Percentiles rank a stretch among this genome's conserved stretches.
Evolutionary conservation across 2,113 vertebrate genomes (phyloP).

Genomic region (Galbula dea): DNA sequence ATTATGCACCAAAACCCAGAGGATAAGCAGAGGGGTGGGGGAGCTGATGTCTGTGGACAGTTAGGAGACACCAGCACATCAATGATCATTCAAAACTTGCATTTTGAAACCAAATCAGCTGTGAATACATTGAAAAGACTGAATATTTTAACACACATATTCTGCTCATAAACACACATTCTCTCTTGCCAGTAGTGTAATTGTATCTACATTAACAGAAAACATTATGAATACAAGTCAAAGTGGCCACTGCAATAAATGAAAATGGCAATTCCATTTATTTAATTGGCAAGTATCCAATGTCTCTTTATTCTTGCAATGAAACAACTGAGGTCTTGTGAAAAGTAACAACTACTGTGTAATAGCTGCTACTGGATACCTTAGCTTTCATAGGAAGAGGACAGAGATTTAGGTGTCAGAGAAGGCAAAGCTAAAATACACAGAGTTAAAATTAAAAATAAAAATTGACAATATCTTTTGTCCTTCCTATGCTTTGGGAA

Average conservation of each 20-base stretch:
- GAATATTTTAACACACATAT: constrained; percentile 16
- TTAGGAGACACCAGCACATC: neutral
- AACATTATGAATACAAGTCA: constrained; percentile 30
- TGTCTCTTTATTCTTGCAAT: constrained; percentile 17
- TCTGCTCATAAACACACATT: neutral
- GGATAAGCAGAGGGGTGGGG: neutral
- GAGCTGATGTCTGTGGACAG: neutral
- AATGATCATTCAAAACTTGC: neutral
- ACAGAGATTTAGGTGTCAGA: neutral
- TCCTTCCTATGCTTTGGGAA: neutral
- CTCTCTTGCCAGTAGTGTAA: neutral
- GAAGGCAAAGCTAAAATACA: neutral
- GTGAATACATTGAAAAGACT: neutral
- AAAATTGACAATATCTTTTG: neutral
- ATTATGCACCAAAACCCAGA: constrained; percentile 21
- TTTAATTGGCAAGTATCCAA: constrained; percentile 38
- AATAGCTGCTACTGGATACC: neutral
- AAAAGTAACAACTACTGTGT: neutral
- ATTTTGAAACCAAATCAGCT: neutral
- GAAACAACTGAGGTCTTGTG: constrained; percentile 22
- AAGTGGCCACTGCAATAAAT: constrained; percentile 33
- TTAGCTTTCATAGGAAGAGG: neutral
- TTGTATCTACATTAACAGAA: constrained; percentile 61
- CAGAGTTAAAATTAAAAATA: neutral
- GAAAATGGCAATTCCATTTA: constrained; percentile 51